Evolutionary conservation across 2,888 invertebrate species (phyloP).

Genomic region (Eilema griseolum): DNA sequence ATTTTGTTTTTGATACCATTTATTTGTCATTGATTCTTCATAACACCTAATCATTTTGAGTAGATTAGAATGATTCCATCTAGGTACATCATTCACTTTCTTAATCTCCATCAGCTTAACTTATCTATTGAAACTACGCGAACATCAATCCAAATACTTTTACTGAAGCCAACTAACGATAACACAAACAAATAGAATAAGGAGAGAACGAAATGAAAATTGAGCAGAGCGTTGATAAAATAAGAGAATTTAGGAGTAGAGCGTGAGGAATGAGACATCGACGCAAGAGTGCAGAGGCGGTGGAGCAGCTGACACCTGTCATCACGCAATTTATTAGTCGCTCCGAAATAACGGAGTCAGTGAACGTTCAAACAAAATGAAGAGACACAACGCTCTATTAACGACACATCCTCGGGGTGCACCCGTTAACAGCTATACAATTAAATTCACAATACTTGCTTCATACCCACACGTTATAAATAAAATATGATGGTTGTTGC

Average conservation of each 20-base stretch:
- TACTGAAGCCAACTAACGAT: constrained; percentile 66
- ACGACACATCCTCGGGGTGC: constrained; percentile 78
- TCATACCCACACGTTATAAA: constrained; percentile 51
- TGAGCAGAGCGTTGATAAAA: constrained; percentile 86
- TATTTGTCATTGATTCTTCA: no score
- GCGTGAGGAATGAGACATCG: constrained; percentile 87
- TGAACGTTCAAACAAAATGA: constrained; percentile 85
- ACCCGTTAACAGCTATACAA: constrained; percentile 73
- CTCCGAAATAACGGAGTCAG: constrained; percentile 86
- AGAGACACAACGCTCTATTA: constrained; percentile 84
- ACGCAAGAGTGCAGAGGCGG: constrained; percentile 87
- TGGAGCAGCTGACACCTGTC: constrained; percentile 87
- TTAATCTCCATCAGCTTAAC: not conserved
- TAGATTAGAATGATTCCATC: no score
- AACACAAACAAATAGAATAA: constrained; percentile 79
- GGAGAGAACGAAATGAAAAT: constrained; percentile 82
- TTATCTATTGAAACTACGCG: not conserved
- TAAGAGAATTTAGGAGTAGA: constrained; percentile 85
- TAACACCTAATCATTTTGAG: no score
- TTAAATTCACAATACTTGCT: constrained; percentile 71
- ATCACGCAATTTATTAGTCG: constrained; percentile 86
- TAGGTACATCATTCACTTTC: not conserved
- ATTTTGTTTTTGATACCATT: no score
- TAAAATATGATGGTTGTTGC: constrained; percentile 33
- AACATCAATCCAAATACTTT: constrained; percentile 23